Conservation (phyloP, 1,140 invertebrate genomes). For the Drosophila trapezifrons region DNA sequence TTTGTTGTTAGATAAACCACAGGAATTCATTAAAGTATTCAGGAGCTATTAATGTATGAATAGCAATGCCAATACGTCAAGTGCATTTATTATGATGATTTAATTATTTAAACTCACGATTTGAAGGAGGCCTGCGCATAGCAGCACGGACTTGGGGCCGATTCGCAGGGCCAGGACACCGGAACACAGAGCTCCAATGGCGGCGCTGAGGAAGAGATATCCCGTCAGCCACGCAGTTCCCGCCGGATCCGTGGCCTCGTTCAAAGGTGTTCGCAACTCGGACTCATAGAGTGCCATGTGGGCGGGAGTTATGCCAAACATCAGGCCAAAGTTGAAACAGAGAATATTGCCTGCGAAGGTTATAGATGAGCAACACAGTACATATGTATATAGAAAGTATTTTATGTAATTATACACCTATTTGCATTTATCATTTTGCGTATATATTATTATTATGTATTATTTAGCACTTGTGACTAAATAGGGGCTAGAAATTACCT, state of each 20-base stretch:
- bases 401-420: too few species aligned
- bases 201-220: constrained; percentile 67
- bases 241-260: constrained; percentile 34
- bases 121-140: constrained; percentile 69
- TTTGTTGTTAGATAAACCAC: neutral
- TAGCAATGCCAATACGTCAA: neutral
- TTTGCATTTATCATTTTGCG: too few species aligned
- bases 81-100: neutral
- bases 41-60: neutral
- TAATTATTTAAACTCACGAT: constrained; percentile 57
- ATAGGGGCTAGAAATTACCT: too few species aligned
- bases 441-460: neutral
- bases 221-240: constrained; percentile 59
- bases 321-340: constrained; percentile 74
- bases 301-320: constrained; percentile 75
- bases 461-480: too few species aligned
- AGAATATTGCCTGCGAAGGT: constrained; percentile 62
- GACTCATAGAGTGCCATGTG: constrained; percentile 69
- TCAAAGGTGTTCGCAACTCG: constrained; percentile 51
- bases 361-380: too few species aligned
- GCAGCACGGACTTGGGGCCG: constrained; percentile 72
- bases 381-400: neutral
- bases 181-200: constrained; percentile 57
- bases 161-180: constrained; percentile 59
- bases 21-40: neutral